These are phyloP conservation scores for Xiphydria camelus DNA, from an alignment of 2,888 invertebrate genomes.

Conservation along the genomic window DNA sequence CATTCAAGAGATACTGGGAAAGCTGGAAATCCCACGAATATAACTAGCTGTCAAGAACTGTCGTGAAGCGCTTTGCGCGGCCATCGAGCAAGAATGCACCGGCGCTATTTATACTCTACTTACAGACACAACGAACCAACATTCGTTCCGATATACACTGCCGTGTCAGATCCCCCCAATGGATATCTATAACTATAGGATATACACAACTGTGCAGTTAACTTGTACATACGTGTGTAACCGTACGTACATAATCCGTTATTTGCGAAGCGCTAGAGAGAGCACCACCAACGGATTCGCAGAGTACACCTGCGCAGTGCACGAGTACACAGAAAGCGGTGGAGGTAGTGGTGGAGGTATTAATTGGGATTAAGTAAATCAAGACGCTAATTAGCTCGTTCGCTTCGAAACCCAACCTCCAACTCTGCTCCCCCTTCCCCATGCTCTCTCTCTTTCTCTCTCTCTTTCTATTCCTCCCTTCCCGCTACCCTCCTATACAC, in stretches of 20 bases:
- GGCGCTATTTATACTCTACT: too few species aligned
- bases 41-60: background rate
- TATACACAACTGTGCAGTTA: too few species aligned
- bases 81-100: background rate
- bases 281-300: constrained; percentile 38
- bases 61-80: background rate
- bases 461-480: background rate
- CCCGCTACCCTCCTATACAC: constrained; percentile 22
- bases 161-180: too few species aligned
- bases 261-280: constrained; percentile 51
- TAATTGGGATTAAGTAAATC: constrained; percentile 60
- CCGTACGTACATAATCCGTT: constrained; percentile 53
- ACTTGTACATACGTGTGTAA: constrained; percentile 40
- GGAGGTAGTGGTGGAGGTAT: constrained; percentile 37
- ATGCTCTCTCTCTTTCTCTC: constrained; percentile 11
- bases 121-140: too few species aligned
- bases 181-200: too few species aligned
- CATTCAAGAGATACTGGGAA: too few species aligned
- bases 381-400: constrained; percentile 58
- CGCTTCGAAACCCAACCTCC: constrained; percentile 27
- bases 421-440: constrained; percentile 19
- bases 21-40: background rate
- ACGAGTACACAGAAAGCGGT: constrained; percentile 26
- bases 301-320: constrained; percentile 27
- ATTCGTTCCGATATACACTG: too few species aligned